These are phyloP conservation scores for Amblyopsis hoosieri DNA, from an alignment of 2,797 vertebrate genomes.

Conservation along the genomic window DNA sequence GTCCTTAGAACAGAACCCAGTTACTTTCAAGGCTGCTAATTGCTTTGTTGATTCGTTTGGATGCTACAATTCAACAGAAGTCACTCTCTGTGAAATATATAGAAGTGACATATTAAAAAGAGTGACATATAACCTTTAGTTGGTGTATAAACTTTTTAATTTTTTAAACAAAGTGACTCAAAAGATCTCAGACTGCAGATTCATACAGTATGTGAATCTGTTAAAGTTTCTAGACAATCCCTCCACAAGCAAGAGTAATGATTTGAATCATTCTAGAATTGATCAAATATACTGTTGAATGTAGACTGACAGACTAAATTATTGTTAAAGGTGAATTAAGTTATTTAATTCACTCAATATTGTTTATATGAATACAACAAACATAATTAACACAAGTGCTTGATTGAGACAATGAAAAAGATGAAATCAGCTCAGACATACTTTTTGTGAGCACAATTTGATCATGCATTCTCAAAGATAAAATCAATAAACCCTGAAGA, in stretches of 20 bases:
- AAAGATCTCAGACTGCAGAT: neutral
- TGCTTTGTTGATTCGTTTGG: conserved; percentile 25
- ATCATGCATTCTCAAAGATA: conserved; percentile 46
- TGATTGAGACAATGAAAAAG: conserved; percentile 52
- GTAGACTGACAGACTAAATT: conserved; percentile 6
- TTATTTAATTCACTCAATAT: too few species aligned
- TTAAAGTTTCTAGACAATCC: neutral
- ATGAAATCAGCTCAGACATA: conserved; percentile 54
- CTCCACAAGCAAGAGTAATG: conserved; percentile 23
- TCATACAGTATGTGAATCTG: neutral
- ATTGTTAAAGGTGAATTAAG: too few species aligned
- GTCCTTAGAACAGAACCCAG: conserved; percentile 38
- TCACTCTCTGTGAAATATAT: conserved; percentile 12
- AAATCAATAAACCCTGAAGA: conserved; percentile 58
- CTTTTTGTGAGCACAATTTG: conserved; percentile 25
- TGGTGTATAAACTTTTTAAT: conserved; percentile 9
- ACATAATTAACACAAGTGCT: conserved; percentile 45
- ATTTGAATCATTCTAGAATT: conserved; percentile 60
- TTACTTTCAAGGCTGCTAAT: conserved; percentile 44
- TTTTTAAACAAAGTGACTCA: neutral
- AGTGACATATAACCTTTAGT: conserved; percentile 21
- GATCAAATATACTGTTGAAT: conserved; percentile 43
- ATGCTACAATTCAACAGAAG: conserved; percentile 13
- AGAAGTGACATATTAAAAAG: conserved; percentile 25
- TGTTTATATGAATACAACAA: conserved; percentile 25